These are phyloP conservation scores for Eonycteris spelaea DNA, from an alignment of 2,113 vertebrate genomes.

Conservation along the genomic window DNA sequence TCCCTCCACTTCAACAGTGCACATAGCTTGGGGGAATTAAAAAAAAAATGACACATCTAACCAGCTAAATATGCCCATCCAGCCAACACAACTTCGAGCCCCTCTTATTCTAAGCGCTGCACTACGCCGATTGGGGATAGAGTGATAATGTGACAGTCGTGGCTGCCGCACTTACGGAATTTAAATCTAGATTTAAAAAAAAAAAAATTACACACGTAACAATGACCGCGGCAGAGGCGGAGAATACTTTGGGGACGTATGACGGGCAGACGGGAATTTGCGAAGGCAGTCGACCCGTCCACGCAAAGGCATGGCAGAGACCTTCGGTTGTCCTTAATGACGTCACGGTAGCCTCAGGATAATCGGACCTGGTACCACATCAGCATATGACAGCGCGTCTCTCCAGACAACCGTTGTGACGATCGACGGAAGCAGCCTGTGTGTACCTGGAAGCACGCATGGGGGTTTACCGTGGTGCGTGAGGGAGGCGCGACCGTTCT, in stretches of 20 bases:
- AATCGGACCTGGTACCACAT: background rate
- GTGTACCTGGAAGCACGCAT: background rate
- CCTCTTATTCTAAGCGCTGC: background rate
- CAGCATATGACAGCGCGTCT: background rate
- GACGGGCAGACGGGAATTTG: background rate
- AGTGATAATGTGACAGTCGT: background rate
- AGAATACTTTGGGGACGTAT: background rate
- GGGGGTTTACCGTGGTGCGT: no score
- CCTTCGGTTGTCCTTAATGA: background rate
- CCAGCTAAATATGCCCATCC: background rate
- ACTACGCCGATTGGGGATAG: background rate
- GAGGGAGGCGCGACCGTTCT: background rate
- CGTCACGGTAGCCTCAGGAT: background rate
- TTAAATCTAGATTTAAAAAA: background rate
- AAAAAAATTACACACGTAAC: background rate
- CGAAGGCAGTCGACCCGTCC: background rate
- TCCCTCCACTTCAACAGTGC: background rate
- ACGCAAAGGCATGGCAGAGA: background rate
- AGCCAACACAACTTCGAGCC: background rate
- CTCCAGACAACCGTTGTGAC: background rate
- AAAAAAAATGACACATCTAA: background rate
- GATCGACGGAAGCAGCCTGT: background rate
- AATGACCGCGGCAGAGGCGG: background rate
- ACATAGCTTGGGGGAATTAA: background rate
- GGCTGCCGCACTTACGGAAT: background rate